Percentiles rank a stretch among this genome's conserved stretches.
These are phyloP conservation scores for Fopius arisanus DNA, from an alignment of 1,140 invertebrate genomes.

Conservation along the genomic window DNA sequence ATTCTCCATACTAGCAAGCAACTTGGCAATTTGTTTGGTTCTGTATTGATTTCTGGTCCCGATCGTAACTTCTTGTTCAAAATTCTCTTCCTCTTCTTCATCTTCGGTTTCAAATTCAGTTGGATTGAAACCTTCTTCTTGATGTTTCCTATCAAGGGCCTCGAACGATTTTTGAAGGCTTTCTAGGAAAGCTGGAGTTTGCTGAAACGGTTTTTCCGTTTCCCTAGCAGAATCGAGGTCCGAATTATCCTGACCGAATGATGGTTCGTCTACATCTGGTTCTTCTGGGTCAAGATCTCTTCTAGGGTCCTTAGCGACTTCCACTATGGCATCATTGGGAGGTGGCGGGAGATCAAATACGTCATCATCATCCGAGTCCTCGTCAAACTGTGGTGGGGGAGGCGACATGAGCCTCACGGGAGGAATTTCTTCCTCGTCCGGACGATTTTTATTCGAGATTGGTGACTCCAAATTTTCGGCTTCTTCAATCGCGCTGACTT, in stretches of 20 bases:
- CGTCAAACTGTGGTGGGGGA: neutral
- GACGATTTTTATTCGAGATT: too few species aligned
- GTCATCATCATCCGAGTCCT: neutral
- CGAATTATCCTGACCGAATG: neutral
- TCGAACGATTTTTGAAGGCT: too few species aligned
- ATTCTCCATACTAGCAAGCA: neutral
- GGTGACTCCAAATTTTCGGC: too few species aligned
- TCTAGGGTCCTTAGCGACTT: neutral
- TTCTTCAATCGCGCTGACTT: too few species aligned
- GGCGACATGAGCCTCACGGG: neutral
- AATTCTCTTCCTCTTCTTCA: neutral
- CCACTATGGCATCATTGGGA: neutral
- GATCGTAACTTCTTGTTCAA: neutral
- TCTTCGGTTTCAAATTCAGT: too few species aligned
- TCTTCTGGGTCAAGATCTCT: neutral
- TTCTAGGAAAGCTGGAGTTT: too few species aligned
- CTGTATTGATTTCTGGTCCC: neutral
- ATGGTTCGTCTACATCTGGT: neutral
- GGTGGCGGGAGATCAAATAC: neutral
- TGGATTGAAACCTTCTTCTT: too few species aligned
- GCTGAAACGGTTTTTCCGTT: too few species aligned
- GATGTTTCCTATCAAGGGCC: too few species aligned
- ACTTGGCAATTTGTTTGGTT: neutral
- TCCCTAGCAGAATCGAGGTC: too few species aligned
- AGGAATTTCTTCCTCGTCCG: neutral